phyloP scores from a whole-genome alignment of 2,888 invertebrate species.

The Sycophila texana region DNA sequence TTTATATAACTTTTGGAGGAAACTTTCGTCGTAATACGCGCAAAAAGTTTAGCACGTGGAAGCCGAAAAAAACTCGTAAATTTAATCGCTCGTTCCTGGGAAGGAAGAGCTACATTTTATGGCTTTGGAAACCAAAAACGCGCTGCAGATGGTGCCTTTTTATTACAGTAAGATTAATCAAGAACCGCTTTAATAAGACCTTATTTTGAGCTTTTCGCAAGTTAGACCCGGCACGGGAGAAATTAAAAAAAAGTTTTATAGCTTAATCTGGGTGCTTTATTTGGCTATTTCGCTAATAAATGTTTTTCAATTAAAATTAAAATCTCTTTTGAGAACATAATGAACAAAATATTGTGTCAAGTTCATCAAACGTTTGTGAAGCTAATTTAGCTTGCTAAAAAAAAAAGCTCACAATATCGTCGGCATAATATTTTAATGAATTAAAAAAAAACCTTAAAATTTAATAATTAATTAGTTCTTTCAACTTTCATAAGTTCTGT shows the following conservation, averaged over 20 bases:
- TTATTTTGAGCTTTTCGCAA: neutral
- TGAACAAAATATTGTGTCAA: neutral
- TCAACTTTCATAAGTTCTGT: too few relatives aligned
- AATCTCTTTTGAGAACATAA: neutral
- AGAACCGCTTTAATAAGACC: slow-evolving; percentile 9
- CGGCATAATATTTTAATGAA: too few relatives aligned
- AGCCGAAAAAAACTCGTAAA: slow-evolving; percentile 28
- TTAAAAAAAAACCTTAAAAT: too few relatives aligned
- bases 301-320: neutral
- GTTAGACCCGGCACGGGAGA: neutral
- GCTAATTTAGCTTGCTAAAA: neutral
- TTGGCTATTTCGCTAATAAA: neutral
- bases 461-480: too few relatives aligned
- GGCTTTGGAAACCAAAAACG: slow-evolving; percentile 30
- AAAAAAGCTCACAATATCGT: neutral
- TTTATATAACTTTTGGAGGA: slow-evolving; percentile 29
- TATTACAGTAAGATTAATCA: slow-evolving; percentile 30
- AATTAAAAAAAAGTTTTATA: neutral
- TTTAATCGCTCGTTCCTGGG: slow-evolving; percentile 26
- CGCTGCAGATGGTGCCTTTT: slow-evolving; percentile 23
- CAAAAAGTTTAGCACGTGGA: slow-evolving; percentile 20
- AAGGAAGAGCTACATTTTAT: slow-evolving; percentile 15
- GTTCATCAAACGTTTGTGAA: neutral
- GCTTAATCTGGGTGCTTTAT: neutral
- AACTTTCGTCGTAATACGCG: slow-evolving; percentile 20